phyloP scores from a whole-genome alignment of 2,888 invertebrate genomes.

The Leptura quadrifasciata region DNA sequence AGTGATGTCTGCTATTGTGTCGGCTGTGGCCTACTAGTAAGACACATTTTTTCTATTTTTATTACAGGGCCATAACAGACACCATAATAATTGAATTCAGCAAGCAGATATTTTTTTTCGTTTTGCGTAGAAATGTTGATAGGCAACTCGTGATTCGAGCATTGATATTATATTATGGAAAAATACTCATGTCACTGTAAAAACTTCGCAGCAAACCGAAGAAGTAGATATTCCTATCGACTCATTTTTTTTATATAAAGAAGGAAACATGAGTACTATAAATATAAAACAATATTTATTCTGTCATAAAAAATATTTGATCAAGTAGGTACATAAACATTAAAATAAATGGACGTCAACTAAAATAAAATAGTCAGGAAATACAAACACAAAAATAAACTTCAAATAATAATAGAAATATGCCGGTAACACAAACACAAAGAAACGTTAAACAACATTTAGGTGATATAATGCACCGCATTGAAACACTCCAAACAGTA shows the following conservation, averaged over 20 bases:
- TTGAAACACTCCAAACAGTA: conserved; percentile 29
- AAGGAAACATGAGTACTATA: not conserved
- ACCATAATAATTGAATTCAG: not conserved
- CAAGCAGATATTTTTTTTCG: not conserved
- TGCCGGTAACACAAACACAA: not conserved
- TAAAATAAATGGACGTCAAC: not conserved
- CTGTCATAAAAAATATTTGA: not conserved
- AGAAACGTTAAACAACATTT: conserved; percentile 11
- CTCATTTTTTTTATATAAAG: not conserved
- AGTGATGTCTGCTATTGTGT: not conserved
- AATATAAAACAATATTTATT: not conserved
- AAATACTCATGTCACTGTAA: not conserved
- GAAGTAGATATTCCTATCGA: not conserved
- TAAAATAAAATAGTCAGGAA: conserved; percentile 4
- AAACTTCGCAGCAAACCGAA: not conserved
- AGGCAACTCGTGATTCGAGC: not conserved
- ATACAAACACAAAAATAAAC: conserved; percentile 12
- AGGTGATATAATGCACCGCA: not conserved
- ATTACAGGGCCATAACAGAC: not conserved
- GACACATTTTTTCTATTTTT: not conserved
- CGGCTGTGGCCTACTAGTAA: not conserved
- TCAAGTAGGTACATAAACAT: not conserved
- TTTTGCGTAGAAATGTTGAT: not conserved
- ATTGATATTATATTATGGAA: not conserved
- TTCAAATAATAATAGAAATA: not conserved